Base-by-base conservation (phyloP, 2,888 invertebrate species). In the Lycophotia porphyrea region DNA sequence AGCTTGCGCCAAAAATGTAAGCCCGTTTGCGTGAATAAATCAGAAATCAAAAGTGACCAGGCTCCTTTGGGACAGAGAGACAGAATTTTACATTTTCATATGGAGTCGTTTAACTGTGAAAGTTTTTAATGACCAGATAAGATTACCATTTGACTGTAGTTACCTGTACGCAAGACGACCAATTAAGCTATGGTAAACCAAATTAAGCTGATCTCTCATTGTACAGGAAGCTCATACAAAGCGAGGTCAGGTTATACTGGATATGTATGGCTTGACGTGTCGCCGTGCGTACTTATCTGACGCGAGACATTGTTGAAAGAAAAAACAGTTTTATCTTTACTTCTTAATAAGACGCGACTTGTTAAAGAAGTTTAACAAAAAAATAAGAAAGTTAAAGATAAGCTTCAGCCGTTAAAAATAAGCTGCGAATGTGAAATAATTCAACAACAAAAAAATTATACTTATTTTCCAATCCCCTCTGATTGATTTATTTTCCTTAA, bases 71-170 rank as follows among this genome's bases (percentile, higher is more conserved):
- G 31, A 27, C 34, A 39, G 21, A 60, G 34, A 42, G 11, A 47
- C 11, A 31, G 42, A 11, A 18, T 44, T 47, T 55, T 31, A n/a
- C 9, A 36, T 18, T 66, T 36, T 36, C 7, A 21, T 18, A 49
- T 39, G 18, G 39, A 24, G 47, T 5, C 18, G 2, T 49, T 55
- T 36, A 47, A 36, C 21, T 24, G 21, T 65, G 9, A 44, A 61
- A 61, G 11, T n/a, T 61, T 74, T 63, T 63, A 74, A 2, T 42
- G 72, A 5, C 21, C 15, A 44, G 9, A 73, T 52, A 42, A 21
- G 9, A 73, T 52, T 52, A 21, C 4, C 9, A 9, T 63, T 71
- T n/a, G 4, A 15, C 60, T n/a, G 60, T 13, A 55, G 55, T 67
- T 72, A 68, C 15, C 24, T 70, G 42, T 44, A 58, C 15, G 42